Conservation (phyloP, 2,113 vertebrate genomes). For the Diphyllodes magnificus region DNA sequence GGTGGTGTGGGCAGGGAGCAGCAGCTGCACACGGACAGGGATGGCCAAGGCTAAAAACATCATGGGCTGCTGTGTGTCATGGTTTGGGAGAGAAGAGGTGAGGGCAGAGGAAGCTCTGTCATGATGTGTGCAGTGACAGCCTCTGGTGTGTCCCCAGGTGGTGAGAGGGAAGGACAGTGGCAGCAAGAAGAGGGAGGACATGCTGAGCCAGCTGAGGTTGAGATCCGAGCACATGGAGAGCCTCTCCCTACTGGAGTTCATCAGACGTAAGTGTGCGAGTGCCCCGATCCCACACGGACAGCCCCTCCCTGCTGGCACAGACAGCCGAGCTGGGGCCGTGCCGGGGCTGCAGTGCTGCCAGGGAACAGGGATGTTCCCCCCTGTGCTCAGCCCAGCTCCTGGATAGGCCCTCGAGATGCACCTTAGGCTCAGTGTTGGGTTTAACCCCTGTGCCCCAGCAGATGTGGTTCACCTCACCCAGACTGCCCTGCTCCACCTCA, state of each 20-base stretch:
- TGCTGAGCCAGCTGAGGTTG: conserved; percentile 12
- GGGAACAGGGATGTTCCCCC: not conserved
- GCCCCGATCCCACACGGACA: fast-evolving
- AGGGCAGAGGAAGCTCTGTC: not conserved
- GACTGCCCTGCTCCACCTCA: not conserved
- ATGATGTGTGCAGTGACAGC: not conserved
- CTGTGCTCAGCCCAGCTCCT: not conserved
- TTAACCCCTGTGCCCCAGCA: not conserved
- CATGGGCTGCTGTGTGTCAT: fast-evolving
- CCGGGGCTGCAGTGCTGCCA: not conserved
- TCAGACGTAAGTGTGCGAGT: conserved; percentile 77
- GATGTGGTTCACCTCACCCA: fast-evolving
- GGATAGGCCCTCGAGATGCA: not conserved
- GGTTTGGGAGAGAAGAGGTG: fast-evolving
- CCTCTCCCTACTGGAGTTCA: conserved; percentile 75
- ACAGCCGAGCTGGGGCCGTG: fast-evolving
- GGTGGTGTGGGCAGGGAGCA: fast-evolving
- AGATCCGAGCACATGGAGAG: not conserved
- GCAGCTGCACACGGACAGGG: fast-evolving
- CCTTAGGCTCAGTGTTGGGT: fast-evolving
- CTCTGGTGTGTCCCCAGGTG: conserved; percentile 40
- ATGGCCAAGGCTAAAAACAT: not conserved
- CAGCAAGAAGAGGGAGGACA: not conserved
- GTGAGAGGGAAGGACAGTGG: not conserved
- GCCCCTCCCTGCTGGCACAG: not conserved